Base-by-base conservation (phyloP, 2,888 invertebrate species). In the Trichogramma dendrolimi region DNA sequence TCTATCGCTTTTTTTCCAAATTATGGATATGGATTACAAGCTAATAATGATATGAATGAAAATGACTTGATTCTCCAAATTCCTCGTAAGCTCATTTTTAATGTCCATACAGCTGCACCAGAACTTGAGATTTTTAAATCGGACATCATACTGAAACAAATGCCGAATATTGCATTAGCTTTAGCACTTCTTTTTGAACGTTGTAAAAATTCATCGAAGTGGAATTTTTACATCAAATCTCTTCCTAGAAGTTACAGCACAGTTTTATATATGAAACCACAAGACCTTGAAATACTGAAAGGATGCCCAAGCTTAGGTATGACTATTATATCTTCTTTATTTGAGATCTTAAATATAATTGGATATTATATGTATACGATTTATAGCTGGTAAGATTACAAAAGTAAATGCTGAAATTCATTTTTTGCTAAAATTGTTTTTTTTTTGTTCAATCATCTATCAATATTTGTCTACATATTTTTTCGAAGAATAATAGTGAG, bases 161-260 rank as follows among this genome's bases (percentile, higher is more conserved):
- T 96, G 93, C 91, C 94, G 4, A 96, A 97, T 81, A 89, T 97
- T 27, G 88, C 90, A n/a, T 79, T 98, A 69, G 90, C 96, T 1
- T 84, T 97, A 70, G 91, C 90, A 70, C 80, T 98, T 39, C 82
- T 97, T 60, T 82, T 92, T 67, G 95, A 97, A 67, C 75, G 75
- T 47, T 38, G 51, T 49, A 64, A 58, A 56, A n/a, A 47, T n/a
- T 27, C 42, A 40, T 65, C 64, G 2, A 44, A 55, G 5, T 65
- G 64, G 62, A 62, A 62, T 11, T 54, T 54, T 14, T 62, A 62
- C 55, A 48, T 65, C 39, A 53, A 53, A 73, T 75, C 54, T 59
- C 82, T 98, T 70, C 98, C 98, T 1, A 82, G 84, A 1, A 83
- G 82, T 57, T 96, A 95, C 80, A 85, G 86, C 11, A 96, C 96